Percentiles rank a stretch among this genome's conserved stretches.
These are phyloP conservation scores for Sciurus carolinensis DNA, from an alignment of 2,797 vertebrate species.

Conservation along the genomic window DNA sequence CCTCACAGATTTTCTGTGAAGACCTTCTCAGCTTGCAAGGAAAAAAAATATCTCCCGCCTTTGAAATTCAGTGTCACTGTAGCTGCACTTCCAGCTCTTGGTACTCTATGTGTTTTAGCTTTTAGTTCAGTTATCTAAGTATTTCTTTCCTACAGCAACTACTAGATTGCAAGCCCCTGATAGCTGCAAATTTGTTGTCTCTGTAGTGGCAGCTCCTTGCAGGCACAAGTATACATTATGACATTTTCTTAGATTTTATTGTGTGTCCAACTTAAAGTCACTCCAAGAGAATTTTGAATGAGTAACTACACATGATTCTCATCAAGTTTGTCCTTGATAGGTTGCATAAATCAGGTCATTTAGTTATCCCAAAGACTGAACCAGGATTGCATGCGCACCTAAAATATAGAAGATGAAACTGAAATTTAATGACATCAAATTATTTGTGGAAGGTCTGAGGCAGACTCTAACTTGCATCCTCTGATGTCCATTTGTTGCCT, in stretches of 20 bases:
- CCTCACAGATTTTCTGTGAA: background rate
- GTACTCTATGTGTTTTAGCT: background rate
- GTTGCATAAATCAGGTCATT: background rate
- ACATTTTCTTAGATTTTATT: background rate
- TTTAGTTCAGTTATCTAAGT: background rate
- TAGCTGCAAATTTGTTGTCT: rapidly evolving
- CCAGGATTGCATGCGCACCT: background rate
- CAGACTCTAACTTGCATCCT: too few relatives aligned
- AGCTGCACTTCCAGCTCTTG: background rate
- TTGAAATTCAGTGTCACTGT: background rate
- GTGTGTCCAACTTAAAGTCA: background rate
- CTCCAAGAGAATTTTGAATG: background rate
- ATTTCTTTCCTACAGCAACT: background rate
- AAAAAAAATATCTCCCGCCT: background rate
- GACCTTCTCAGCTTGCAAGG: background rate
- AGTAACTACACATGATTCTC: background rate
- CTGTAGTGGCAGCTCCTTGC: background rate
- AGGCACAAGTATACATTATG: rapidly evolving
- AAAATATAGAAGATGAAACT: background rate
- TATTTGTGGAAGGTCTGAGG: background rate
- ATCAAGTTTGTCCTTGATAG: background rate
- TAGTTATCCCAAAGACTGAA: background rate
- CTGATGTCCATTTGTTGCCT: too few relatives aligned
- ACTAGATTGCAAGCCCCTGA: background rate
- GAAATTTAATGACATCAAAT: background rate